A percentile compares a stretch with the other conserved stretches of the same genome.
Evolutionary conservation across 2,113 vertebrate species (phyloP).

Genomic region (Corvus moneduloides): DNA sequence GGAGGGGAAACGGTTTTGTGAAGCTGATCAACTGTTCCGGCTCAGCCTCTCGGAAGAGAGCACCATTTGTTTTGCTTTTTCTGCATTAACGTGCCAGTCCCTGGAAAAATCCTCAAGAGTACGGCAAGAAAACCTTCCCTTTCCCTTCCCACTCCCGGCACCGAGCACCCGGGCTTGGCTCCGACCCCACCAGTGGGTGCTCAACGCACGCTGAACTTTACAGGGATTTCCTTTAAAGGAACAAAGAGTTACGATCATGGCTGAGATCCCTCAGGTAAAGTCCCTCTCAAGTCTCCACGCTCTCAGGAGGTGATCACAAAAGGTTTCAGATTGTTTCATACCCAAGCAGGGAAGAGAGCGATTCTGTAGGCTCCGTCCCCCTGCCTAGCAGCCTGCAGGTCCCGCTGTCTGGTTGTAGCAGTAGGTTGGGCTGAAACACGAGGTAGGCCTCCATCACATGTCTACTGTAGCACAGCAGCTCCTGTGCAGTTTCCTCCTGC

Average conservation of each 20-base stretch:
- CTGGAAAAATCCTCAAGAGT: slow-evolving; percentile 35
- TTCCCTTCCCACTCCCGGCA: slow-evolving; percentile 27
- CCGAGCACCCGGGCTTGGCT: neutral
- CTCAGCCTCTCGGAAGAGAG: slow-evolving; percentile 59
- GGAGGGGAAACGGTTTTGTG: neutral
- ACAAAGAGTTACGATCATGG: slow-evolving; percentile 44
- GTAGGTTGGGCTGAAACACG: slow-evolving; percentile 79
- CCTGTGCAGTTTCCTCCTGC: slow-evolving; percentile 58
- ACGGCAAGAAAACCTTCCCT: neutral
- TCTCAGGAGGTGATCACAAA: slow-evolving; percentile 70
- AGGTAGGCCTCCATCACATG: slow-evolving; percentile 76
- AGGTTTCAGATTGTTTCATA: slow-evolving; percentile 72
- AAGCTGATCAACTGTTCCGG: slow-evolving; percentile 22
- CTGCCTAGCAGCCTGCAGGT: slow-evolving; percentile 49
- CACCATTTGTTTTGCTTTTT: slow-evolving; percentile 21
- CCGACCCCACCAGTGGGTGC: neutral
- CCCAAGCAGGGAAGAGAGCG: slow-evolving; percentile 68
- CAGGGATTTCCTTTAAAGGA: slow-evolving; percentile 48
- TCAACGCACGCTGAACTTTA: neutral
- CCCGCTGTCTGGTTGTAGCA: slow-evolving; percentile 52
- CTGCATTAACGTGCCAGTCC: slow-evolving; percentile 4
- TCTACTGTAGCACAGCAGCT: slow-evolving; percentile 69
- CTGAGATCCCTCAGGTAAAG: slow-evolving; percentile 55
- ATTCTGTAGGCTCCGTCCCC: neutral
- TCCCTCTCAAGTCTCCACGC: slow-evolving; percentile 61